phyloP scores from a whole-genome alignment of 2,113 vertebrate species.

The Platichthys stellatus region DNA sequence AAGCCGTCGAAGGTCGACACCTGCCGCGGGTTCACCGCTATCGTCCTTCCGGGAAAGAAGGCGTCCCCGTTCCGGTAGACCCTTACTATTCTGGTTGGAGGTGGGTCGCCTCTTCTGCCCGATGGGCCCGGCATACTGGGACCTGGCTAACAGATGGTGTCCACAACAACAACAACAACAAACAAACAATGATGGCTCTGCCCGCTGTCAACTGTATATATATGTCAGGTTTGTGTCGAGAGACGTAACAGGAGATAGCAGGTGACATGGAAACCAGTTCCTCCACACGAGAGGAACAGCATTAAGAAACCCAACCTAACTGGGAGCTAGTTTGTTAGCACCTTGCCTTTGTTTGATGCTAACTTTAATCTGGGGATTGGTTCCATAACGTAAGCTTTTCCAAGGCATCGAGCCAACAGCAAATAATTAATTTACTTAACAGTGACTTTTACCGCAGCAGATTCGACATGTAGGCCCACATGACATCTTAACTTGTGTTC shows the following conservation, averaged over 20 bases:
- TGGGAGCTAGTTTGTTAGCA: neutral
- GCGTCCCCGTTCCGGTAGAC: slow-evolving; percentile 84
- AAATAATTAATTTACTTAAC: too few species aligned
- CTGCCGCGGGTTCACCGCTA: slow-evolving; percentile 76
- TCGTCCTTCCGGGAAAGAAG: slow-evolving; percentile 77
- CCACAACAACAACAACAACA: neutral
- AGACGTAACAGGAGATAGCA: slow-evolving; percentile 52
- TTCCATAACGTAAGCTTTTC: slow-evolving; percentile 7
- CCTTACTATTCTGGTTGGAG: slow-evolving; percentile 75
- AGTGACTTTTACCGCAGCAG: too few species aligned
- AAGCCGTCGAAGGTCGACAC: slow-evolving; percentile 80
- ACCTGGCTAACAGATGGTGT: neutral
- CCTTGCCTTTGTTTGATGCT: neutral
- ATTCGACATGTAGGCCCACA: too few species aligned
- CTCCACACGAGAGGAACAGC: slow-evolving; percentile 40
- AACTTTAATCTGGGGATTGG: neutral
- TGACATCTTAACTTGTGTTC: too few species aligned
- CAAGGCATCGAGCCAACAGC: slow-evolving; percentile 26
- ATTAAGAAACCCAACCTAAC: slow-evolving; percentile 35
- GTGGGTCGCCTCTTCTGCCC: slow-evolving; percentile 35
- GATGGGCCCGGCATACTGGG: slow-evolving; percentile 29
- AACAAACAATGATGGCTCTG: neutral
- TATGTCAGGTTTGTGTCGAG: slow-evolving; percentile 3
- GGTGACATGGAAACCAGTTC: slow-evolving; percentile 55
- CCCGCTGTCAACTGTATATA: neutral